These are phyloP conservation scores for Hepsetus odoe DNA, from an alignment of 2,113 vertebrate genomes.

Conservation along the genomic window DNA sequence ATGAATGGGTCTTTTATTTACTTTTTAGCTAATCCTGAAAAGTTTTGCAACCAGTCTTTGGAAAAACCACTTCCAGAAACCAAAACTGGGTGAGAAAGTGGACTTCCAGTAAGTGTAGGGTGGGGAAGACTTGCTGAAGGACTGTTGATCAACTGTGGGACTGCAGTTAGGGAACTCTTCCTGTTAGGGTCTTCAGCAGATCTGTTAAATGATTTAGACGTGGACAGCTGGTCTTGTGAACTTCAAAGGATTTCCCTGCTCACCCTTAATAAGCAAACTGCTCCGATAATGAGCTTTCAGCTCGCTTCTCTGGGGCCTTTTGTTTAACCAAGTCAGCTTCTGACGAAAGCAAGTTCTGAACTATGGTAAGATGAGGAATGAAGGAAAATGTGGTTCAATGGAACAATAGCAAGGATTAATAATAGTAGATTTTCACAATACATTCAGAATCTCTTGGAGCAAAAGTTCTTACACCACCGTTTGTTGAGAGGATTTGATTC, in stretches of 20 bases:
- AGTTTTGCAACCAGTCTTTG: neutral
- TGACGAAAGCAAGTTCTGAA: no score
- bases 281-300: neutral
- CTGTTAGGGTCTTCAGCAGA: constrained; percentile 4
- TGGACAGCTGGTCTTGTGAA: constrained; percentile 22
- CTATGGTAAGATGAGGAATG: no score
- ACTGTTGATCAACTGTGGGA: neutral
- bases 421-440: neutral
- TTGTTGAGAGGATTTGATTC: neutral
- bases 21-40: neutral
- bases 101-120: neutral
- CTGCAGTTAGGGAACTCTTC: neutral
- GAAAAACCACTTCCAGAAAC: neutral
- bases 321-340: neutral
- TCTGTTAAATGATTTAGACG: constrained; percentile 27
- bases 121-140: neutral
- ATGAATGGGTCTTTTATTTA: neutral
- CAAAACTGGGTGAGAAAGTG: neutral
- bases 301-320: neutral
- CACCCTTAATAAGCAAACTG: neutral
- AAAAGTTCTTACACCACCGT: neutral
- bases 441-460: neutral
- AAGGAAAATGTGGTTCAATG: no score
- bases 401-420: neutral
- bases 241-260: constrained; percentile 13